Evolutionary conservation across 2,888 invertebrate genomes (phyloP), one percentile per base, ranked within the genome.

Genomic region (Nomada lathburiana): DNA sequence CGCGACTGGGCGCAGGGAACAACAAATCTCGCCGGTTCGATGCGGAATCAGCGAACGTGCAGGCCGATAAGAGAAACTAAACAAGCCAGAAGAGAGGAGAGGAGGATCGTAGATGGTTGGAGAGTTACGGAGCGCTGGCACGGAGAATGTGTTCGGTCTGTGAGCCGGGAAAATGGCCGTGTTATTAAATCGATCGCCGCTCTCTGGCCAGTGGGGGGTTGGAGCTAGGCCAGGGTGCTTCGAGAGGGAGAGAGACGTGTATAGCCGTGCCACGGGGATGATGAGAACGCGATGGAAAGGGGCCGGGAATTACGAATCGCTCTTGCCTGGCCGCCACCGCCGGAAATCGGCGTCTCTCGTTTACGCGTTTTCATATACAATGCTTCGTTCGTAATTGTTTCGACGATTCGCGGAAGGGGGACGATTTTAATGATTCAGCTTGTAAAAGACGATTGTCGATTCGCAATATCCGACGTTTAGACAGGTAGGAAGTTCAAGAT

Each of bases 121-220:
- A 86, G 74, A 74, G 79, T 79, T 80, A 70, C 76, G 76, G 16
- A 42, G 80, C 77, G 44, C 23, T 73, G 81, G 74, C 70, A 65
- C 80, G 65, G 84, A 82, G 88, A 89, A 87, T 85, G 91, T 86
- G 89, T 89, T 90, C 85, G 87, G 87, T 83, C 82, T 83, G 88
- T 84, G 85, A 89, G 87, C 86, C 85, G 89, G 90, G 91, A 92
- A 93, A 93, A 93, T 92, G 92, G 92, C 92, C 91, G 92, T 92
- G 91, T 92, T 92, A 92, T 93, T 92, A 93, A 93, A 93, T 93
- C 93, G 92, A 93, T 93, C 92, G 91, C 83, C 82, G 90, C 85
- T 89, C 89, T 71, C 70, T 89, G 89, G 90, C 87, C 89, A 86
- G 86, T 85, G 84, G 85, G 79, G 87, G 89, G 82, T 87, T 86